Conservation (phyloP, 2,113 vertebrate species). For the Callipepla squamata region DNA sequence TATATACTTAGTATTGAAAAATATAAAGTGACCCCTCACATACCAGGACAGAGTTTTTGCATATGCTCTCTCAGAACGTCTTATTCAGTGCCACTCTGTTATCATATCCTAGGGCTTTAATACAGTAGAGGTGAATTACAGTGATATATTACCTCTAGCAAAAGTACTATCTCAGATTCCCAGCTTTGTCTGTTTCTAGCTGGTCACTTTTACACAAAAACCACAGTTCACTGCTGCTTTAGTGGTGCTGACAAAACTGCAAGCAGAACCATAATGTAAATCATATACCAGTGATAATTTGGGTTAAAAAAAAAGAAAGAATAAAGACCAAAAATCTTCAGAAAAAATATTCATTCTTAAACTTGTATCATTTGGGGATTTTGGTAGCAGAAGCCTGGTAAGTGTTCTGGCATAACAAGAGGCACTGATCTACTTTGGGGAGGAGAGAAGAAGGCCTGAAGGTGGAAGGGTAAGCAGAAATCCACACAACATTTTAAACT, state of each 20-base stretch:
- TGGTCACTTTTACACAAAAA: neutral
- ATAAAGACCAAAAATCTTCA: fast-evolving
- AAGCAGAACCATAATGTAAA: neutral
- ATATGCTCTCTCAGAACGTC: neutral
- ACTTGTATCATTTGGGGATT: neutral
- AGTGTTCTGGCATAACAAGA: neutral
- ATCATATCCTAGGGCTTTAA: neutral
- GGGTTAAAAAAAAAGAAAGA: neutral
- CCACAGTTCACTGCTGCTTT: fast-evolving
- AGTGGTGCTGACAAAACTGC: neutral
- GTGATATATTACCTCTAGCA: neutral
- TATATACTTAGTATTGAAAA: neutral
- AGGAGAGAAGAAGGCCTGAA: neutral
- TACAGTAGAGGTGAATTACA: neutral
- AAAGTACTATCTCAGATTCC: neutral
- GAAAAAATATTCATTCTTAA: neutral
- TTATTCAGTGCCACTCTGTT: neutral
- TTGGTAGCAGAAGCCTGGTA: neutral
- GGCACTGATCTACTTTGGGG: fast-evolving
- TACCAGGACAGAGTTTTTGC: neutral
- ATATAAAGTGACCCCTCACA: neutral
- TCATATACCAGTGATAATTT: neutral
- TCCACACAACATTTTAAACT: neutral
- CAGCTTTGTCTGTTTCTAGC: neutral
- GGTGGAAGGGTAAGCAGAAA: neutral